These are phyloP conservation scores for Haemorhous mexicanus DNA, from an alignment of 2,113 vertebrate genomes.

Conservation along the genomic window DNA sequence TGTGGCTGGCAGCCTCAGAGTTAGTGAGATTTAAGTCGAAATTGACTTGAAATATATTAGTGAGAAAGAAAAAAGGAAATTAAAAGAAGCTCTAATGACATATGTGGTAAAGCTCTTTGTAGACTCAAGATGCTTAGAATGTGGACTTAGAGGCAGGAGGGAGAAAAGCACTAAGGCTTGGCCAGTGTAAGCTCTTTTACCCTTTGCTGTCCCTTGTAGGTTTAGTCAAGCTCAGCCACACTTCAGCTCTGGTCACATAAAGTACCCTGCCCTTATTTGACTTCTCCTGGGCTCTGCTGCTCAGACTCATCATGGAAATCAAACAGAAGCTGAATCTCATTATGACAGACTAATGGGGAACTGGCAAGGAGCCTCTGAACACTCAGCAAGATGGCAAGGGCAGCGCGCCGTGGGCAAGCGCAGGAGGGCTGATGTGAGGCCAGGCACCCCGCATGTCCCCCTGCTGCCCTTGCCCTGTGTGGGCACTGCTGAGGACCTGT, in stretches of 20 bases:
- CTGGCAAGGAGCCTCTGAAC: neutral
- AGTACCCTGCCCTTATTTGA: constrained; percentile 30
- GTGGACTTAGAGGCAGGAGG: constrained; percentile 1
- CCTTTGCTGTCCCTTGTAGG: neutral
- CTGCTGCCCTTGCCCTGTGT: fast-evolving
- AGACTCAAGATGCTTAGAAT: constrained; percentile 16
- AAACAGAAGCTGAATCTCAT: constrained; percentile 16
- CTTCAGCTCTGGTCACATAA: neutral
- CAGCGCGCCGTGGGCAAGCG: neutral
- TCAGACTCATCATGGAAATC: neutral
- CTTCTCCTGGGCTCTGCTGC: neutral
- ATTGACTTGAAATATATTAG: constrained; percentile 15
- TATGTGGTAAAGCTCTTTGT: neutral
- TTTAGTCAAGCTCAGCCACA: neutral
- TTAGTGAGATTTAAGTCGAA: neutral
- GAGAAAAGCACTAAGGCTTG: neutral
- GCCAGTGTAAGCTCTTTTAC: constrained; percentile 22
- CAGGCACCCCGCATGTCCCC: no score
- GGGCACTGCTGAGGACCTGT: neutral
- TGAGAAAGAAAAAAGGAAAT: constrained; percentile 22
- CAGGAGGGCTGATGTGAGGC: neutral
- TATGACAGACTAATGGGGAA: neutral
- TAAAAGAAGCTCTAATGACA: constrained; percentile 18
- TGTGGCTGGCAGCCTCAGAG: neutral
- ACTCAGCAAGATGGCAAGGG: neutral